Evolutionary conservation across 1,140 invertebrate genomes (phyloP).

Genomic region (Radopholus similis): DNA sequence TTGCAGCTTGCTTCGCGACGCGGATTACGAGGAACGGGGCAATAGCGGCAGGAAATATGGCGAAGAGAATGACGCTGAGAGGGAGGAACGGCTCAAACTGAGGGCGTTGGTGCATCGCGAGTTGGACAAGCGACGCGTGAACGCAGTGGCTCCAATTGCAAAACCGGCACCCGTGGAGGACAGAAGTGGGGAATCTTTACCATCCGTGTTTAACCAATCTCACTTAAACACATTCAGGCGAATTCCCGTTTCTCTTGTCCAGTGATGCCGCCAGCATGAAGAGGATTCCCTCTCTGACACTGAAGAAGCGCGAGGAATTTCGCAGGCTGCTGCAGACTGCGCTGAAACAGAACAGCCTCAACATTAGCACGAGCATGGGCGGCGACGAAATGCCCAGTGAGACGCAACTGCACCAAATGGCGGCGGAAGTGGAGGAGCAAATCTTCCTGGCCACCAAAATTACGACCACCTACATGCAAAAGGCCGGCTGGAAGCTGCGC

Average conservation of each 20-base stretch:
- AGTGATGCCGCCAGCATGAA: not conserved
- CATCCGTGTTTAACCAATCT: not conserved
- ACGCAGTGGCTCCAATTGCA: not conserved
- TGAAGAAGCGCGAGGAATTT: not conserved
- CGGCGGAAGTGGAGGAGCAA: not conserved
- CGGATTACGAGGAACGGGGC: not conserved
- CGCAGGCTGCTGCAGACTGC: not conserved
- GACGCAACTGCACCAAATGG: not conserved
- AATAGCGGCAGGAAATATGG: no score
- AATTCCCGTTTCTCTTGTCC: slow-evolving; percentile 10
- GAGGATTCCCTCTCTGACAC: slow-evolving; percentile 7
- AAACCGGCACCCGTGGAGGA: not conserved
- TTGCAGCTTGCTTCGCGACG: not conserved
- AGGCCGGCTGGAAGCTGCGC: no score
- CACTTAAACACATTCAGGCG: not conserved
- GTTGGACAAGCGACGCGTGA: not conserved
- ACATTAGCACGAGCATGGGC: not conserved
- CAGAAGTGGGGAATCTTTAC: not conserved
- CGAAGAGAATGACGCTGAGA: no score
- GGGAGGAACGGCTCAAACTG: not conserved
- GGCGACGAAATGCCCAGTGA: not conserved
- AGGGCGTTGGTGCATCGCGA: not conserved
- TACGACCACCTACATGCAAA: not conserved
- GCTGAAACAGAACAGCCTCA: not conserved
- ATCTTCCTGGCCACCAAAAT: not conserved